Evolutionary conservation across 2,113 vertebrate species (phyloP).

Genomic region (Catharus bicknelli): DNA sequence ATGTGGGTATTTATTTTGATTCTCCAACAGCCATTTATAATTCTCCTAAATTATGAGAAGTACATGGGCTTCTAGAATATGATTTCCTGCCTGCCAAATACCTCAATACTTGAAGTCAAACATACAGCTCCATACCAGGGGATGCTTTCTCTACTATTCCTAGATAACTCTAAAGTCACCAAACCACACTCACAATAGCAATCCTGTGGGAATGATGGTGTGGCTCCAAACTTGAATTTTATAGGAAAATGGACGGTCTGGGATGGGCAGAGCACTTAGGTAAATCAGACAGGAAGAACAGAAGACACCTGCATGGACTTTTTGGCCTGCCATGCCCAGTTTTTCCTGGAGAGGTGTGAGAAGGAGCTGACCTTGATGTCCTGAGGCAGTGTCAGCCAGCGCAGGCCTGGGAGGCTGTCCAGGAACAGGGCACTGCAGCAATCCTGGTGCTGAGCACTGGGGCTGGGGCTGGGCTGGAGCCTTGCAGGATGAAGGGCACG

Average conservation of each 20-base stretch:
- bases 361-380: conserved; percentile 83
- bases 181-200: not conserved
- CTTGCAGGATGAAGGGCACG: conserved; percentile 81
- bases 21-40: not conserved
- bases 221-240: not conserved
- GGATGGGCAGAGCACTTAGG: not conserved
- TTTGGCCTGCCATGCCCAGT: not conserved
- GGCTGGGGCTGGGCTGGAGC: conserved; percentile 41
- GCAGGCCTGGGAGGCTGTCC: conserved; percentile 85
- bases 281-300: not conserved
- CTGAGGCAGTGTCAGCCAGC: conserved; percentile 86
- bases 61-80: accelerated
- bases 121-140: not conserved
- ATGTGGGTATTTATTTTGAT: not conserved
- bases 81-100: not conserved
- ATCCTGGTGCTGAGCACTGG: conserved; percentile 46
- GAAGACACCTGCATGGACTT: not conserved
- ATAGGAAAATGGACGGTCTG: not conserved
- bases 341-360: not conserved
- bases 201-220: not conserved
- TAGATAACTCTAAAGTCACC: not conserved
- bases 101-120: not conserved
- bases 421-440: conserved; percentile 77
- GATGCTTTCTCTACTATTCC: not conserved
- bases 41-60: not conserved